These are phyloP conservation scores for Maccullochella peelii DNA, from an alignment of 2,113 vertebrate species.

Conservation along the genomic window DNA sequence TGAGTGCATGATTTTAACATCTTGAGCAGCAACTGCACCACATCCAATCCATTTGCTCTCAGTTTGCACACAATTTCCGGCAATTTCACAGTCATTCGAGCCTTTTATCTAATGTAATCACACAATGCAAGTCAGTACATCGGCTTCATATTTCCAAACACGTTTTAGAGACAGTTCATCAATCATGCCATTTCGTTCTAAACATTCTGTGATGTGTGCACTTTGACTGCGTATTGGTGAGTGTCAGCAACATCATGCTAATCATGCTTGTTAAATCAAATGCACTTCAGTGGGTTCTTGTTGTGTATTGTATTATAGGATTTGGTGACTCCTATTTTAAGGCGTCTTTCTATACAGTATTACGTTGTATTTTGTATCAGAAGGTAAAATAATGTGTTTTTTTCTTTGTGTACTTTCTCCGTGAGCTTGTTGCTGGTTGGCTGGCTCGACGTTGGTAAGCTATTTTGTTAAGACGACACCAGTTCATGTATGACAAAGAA, in stretches of 20 bases:
- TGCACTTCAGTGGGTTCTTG: constrained; percentile 58
- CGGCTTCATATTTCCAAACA: background rate
- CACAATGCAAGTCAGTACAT: background rate
- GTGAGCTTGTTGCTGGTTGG: constrained; percentile 80
- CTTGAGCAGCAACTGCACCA: background rate
- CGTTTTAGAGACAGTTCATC: constrained; percentile 2
- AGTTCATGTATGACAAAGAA: constrained; percentile 43
- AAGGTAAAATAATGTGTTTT: constrained; percentile 30
- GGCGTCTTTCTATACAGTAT: constrained; percentile 63
- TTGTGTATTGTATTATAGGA: constrained; percentile 44
- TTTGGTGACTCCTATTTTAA: constrained; percentile 36
- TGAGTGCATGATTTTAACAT: constrained; percentile 32
- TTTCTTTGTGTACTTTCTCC: constrained; percentile 43
- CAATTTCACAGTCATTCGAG: background rate
- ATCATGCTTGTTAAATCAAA: constrained; percentile 49
- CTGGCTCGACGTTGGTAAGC: constrained; percentile 73
- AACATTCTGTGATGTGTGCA: constrained; percentile 44
- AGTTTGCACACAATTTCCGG: background rate
- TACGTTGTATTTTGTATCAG: constrained; percentile 72
- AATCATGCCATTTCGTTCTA: constrained; percentile 10
- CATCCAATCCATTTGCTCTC: background rate
- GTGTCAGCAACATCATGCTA: constrained; percentile 29
- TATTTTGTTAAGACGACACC: constrained; percentile 51
- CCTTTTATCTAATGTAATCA: background rate
- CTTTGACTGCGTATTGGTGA: constrained; percentile 41